Percentiles rank a stretch among this genome's conserved stretches.
phyloP scores from a whole-genome alignment of 2,888 invertebrate species.

The Conomelus anceps region DNA sequence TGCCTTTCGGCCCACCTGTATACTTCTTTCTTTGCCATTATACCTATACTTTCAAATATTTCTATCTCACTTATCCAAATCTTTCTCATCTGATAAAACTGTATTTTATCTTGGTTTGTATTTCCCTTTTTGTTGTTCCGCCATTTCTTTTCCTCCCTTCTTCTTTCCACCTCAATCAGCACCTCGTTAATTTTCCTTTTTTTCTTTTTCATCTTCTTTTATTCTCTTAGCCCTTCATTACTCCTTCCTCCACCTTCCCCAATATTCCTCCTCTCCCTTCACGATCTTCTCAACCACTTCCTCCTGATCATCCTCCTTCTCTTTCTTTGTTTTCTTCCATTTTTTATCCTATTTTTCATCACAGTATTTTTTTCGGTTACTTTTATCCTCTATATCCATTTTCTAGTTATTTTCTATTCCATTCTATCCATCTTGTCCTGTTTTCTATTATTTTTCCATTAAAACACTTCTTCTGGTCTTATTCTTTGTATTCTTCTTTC shows the following conservation, averaged over 20 bases:
- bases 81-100: neutral
- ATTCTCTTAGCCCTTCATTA: neutral
- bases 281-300: neutral
- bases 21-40: neutral
- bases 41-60: neutral
- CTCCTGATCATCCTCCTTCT: neutral
- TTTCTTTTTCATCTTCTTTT: neutral
- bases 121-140: neutral
- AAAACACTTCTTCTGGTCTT: no score
- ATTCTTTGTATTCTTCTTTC: no score
- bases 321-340: neutral
- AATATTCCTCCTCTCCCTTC: no score
- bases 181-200: neutral
- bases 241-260: neutral
- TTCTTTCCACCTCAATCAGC: neutral
- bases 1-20: conserved; percentile 1
- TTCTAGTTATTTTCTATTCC: no score
- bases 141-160: neutral
- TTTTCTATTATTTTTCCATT: no score
- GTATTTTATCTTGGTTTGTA: neutral
- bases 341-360: neutral
- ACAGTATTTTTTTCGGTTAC: no score
- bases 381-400: no score
- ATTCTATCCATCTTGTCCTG: no score
- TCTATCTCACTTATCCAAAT: neutral